Base-by-base conservation (phyloP, 2,888 invertebrate species). In the Drosophila formosana region DNA sequence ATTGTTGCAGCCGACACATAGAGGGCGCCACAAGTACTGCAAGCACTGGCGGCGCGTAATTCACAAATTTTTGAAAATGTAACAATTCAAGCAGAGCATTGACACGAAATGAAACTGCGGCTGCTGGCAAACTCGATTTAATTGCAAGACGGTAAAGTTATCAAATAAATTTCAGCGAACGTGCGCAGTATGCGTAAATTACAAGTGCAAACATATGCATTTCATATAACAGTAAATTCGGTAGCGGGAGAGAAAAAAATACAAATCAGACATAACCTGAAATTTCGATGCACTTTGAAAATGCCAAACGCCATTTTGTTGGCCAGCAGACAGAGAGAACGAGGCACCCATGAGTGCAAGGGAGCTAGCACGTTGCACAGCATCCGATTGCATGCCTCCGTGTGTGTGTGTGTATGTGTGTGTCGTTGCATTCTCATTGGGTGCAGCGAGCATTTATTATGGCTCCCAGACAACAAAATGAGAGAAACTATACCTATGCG, bases 91-190 rank as follows among this genome's bases (percentile, higher is more conserved):
- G 23, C 4, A 13, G 28, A 53, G 6, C 13, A 26, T 34, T 32
- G 30, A 11, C 4, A 11, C 23, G 23, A n/a, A 26, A 0, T 46
- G 28, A n/a, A 13, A 34, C 26, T 30, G 26, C 11, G 18, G 28
- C 23, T 34, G 57, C 39, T 45, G 56, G 18, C 18, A 18, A 11
- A 37, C 1, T 43, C 61, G n/a, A 53, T 75, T 75, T 60, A 39
- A 25, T 57, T 78, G 68, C 75, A 68, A 45, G 49, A 25, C 68
- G 45, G 60, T 56, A 37, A 53, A 56, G 46, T 50, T 64, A 57
- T 39, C 60, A 64, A 78, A 75, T 75, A 79, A 78, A 75, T 75
- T 64, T 3, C 39, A 50, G 32, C 23, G 37, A 56, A 68, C 75
- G 75, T 56, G 75, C 43, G 23, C 23, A 45, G 52, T 63, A 61